Base-by-base conservation (phyloP, 1,140 invertebrate species). In the Mesaphorura yosii region DNA sequence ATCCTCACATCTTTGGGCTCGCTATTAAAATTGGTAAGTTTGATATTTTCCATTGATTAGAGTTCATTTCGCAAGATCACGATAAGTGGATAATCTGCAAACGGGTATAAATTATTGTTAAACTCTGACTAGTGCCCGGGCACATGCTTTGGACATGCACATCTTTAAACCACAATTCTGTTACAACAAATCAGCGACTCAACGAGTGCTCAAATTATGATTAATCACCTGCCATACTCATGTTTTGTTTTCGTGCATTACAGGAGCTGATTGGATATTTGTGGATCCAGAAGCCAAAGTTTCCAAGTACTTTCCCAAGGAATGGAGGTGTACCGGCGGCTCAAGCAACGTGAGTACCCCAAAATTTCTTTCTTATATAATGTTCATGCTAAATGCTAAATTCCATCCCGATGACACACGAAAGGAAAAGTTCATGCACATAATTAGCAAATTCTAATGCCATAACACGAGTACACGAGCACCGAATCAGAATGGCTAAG, bases 251-350 rank as follows among this genome's bases (percentile, higher is more conserved):
- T 39, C 41, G 3, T 41, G 22, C 10, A 19, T 82, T 84, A 28
- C 77, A 93, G 89, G 90, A 77, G 86, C 86, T 69, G 90, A 94
- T 75, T 93, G 89, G 72, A 78, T 93, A 53, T 96, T 96, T 73
- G 80, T 91, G 66, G 88, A 93, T 69, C 81, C 82, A 64, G 89
- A 92, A 67, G 88, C 83, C 74, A 95, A 94, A 73, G 75, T 96
- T 64, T 88, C 85, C 65, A 96, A 94, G 74, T 91, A 92, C 76
- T 88, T 88, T 57, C 86, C 89, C 63, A 94, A 94, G 73, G 86
- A 84, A 71, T 94, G 90, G 88, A 56, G 84, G 69, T 86, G n/a
- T n/a, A n/a, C n/a, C n/a, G n/a, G n/a, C n/a, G n/a, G n/a, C n/a
- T n/a, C n/a, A n/a, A n/a, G n/a, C n/a, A n/a, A n/a, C 25, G 14